A percentile compares a stretch with the other conserved stretches of the same genome.
phyloP scores from a whole-genome alignment of 2,113 vertebrate genomes.

The Phoenicopterus ruber region DNA sequence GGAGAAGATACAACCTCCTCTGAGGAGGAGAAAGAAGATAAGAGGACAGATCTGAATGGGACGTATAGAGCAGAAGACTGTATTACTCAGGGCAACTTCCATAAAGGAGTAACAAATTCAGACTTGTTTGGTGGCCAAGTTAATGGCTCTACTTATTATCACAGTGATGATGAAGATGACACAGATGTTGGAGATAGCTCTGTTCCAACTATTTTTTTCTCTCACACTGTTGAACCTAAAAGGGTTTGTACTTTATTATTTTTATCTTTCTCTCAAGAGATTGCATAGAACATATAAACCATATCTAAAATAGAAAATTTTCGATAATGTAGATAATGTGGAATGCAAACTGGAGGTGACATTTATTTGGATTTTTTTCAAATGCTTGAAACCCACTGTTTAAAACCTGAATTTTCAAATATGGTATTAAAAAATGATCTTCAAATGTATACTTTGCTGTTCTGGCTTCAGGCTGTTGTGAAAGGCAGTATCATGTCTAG shows the following conservation, averaged over 20 bases:
- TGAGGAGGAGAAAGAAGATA: conserved; percentile 83
- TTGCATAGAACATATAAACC: background rate
- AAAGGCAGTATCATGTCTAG: background rate
- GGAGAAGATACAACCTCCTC: conserved; percentile 82
- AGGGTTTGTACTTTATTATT: conserved; percentile 77
- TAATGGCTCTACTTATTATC: conserved; percentile 65
- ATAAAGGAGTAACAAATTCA: background rate
- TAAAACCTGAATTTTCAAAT: background rate
- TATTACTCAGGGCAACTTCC: conserved; percentile 31
- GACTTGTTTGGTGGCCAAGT: conserved; percentile 36
- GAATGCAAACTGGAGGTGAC: background rate
- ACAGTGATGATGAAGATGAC: conserved; percentile 61
- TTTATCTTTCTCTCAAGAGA: background rate
- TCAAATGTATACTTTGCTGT: background rate
- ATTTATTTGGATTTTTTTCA: background rate
- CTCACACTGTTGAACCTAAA: conserved; percentile 93
- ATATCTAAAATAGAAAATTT: background rate
- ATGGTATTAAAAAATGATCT: background rate
- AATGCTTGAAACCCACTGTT: background rate
- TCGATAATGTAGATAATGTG: background rate
- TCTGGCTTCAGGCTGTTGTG: background rate
- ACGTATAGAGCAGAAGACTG: background rate
- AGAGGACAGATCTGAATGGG: conserved; percentile 2
- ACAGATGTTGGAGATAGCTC: conserved; percentile 56
- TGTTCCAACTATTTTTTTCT: conserved; percentile 91